Evolutionary conservation across 2,113 vertebrate genomes (phyloP), one percentile per base, ranked within the genome.

Genomic region (Gambusia holbrooki): DNA sequence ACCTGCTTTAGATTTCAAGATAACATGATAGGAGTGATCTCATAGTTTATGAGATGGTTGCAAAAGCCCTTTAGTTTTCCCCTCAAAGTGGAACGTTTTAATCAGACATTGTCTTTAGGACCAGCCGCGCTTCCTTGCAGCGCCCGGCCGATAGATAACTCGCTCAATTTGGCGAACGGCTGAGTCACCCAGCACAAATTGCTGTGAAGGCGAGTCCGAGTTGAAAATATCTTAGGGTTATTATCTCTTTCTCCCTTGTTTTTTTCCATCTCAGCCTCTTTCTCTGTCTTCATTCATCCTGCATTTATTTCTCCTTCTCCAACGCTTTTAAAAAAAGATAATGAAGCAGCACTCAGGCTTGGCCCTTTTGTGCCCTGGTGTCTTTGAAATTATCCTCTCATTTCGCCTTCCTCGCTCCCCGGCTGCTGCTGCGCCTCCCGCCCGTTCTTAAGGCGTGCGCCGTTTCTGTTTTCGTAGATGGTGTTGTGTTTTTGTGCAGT

Each of bases 261-360:
- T 15, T 15, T 62, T 8, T 48, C 63, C 30, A 40, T 69, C 61
- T 29, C 22, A 25, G 42, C 33, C 48, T 58, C 27, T 17, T 22
- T 14, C 35, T n/a, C 17, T 62, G 62, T 45, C 62, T 8, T 66
- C 29, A 13, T 69, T 27, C 48, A 40, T 61, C 60, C 74, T 42
- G 8, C 51, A 58, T 74, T 48, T 48, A 48, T 48, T 19, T 19
- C 45, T 48, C 45, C 45, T 48, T 48, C 40, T 42, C 40, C 45
- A 19, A 48, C 45, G 19, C 45, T 48, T 75, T 64, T 54, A 72
- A 75, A 65, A 35, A 77, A 76, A 13, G 33, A 37, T 77, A 64
- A 90, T 66, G 54, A 84, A 73, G 75, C 66, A 45, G 68, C 80
- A 62, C 77, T 62, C 28, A 62, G 29, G 54, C 68, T 66, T 66